Evolutionary conservation across 2,113 vertebrate species (phyloP).

Genomic region (Pygoscelis antarcticus): DNA sequence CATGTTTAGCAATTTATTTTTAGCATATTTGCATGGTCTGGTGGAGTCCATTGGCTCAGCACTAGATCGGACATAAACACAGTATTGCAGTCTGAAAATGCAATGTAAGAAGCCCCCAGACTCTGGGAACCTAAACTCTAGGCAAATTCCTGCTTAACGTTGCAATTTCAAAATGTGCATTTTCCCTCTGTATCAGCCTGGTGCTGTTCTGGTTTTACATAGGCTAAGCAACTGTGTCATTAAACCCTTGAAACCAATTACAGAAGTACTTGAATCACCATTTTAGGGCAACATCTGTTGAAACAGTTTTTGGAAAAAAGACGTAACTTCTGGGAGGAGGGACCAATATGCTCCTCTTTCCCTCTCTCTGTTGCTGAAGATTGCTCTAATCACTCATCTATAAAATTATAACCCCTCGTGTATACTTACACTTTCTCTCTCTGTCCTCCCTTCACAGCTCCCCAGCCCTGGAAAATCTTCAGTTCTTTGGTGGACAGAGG

Average conservation of each 20-base stretch:
- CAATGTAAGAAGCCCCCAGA: background rate
- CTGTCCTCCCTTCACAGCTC: background rate
- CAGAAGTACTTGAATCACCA: background rate
- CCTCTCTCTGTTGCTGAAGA: background rate
- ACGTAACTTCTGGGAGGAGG: background rate
- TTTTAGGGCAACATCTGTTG: background rate
- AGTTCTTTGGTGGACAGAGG: background rate
- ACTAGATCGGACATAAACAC: background rate
- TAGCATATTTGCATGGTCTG: background rate
- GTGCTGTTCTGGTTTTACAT: background rate
- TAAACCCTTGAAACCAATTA: background rate
- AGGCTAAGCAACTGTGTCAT: background rate
- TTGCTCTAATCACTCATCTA: background rate
- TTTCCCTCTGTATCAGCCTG: background rate
- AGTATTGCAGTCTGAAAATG: background rate
- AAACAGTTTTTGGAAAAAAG: background rate
- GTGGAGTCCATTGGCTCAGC: background rate
- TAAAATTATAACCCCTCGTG: background rate
- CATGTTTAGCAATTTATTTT: background rate
- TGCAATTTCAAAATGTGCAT: rapidly evolving
- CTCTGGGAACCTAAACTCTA: background rate
- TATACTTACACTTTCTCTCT: background rate
- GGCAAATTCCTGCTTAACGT: background rate
- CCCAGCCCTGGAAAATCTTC: background rate
- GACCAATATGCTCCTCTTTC: background rate